Evolutionary conservation across 2,797 vertebrate genomes (phyloP).

Genomic region (Girardinus metallicus): DNA sequence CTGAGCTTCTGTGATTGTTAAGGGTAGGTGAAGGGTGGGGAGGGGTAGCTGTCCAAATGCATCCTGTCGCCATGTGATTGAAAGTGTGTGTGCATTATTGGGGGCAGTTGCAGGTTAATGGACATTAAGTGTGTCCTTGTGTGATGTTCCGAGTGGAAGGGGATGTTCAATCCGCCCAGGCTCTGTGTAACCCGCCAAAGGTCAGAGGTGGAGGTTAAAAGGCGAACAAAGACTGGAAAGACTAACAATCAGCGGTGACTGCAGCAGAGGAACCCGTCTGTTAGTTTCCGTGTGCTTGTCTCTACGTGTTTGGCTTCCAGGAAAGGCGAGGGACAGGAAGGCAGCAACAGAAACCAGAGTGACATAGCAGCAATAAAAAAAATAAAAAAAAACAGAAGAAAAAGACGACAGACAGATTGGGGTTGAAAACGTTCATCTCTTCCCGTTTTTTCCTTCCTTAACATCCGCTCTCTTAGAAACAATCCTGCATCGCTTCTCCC

Average conservation of each 20-base stretch:
- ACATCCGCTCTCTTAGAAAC: slow-evolving; percentile 48
- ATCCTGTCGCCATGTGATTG: slow-evolving; percentile 23
- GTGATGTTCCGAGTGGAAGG: slow-evolving; percentile 29
- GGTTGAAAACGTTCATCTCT: slow-evolving; percentile 22
- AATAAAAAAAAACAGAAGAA: too few relatives aligned
- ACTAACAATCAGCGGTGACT: slow-evolving; percentile 54
- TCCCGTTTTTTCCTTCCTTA: neutral
- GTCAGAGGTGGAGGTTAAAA: slow-evolving; percentile 63
- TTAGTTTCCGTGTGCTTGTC: slow-evolving; percentile 35
- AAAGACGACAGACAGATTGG: slow-evolving; percentile 36
- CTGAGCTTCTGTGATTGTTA: slow-evolving; percentile 65
- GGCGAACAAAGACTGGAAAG: slow-evolving; percentile 64
- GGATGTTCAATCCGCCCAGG: slow-evolving; percentile 3
- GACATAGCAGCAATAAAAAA: slow-evolving; percentile 16
- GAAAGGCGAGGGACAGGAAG: slow-evolving; percentile 49
- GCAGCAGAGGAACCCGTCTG: slow-evolving; percentile 34
- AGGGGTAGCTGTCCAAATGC: slow-evolving; percentile 28
- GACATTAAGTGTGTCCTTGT: slow-evolving; percentile 58
- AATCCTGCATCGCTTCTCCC: slow-evolving; percentile 27
- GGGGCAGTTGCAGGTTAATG: slow-evolving; percentile 56
- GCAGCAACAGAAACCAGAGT: slow-evolving; percentile 52
- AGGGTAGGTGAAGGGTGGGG: slow-evolving; percentile 47
- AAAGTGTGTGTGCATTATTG: slow-evolving; percentile 8
- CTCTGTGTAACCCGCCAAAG: slow-evolving; percentile 35
- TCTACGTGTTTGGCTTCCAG: slow-evolving; percentile 39